A percentile compares a stretch with the other conserved stretches of the same genome.
These are phyloP conservation scores for Myioborus melanocephalus DNA, from an alignment of 2,797 vertebrate species.

Conservation along the genomic window DNA sequence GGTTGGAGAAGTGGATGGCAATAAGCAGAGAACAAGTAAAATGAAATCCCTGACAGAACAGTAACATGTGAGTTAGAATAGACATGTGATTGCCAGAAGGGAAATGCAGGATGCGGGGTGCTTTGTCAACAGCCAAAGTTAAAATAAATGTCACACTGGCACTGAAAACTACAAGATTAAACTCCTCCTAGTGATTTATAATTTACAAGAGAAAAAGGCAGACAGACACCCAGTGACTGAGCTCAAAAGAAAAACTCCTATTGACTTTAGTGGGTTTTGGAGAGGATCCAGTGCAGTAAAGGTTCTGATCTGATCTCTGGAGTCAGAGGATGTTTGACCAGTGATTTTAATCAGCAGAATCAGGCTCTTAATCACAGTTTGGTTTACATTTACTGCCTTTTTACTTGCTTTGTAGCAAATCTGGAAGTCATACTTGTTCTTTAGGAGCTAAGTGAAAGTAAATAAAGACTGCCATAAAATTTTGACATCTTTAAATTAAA, in stretches of 20 bases:
- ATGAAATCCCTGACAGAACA: slow-evolving; percentile 1
- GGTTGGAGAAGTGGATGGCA: slow-evolving; percentile 1
- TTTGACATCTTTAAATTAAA: slow-evolving; percentile 41
- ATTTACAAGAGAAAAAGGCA: slow-evolving; percentile 37
- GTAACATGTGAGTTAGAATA: background rate
- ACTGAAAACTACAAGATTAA: slow-evolving; percentile 38
- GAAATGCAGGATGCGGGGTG: slow-evolving; percentile 24
- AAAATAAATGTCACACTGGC: slow-evolving; percentile 55
- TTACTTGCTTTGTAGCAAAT: slow-evolving; percentile 14
- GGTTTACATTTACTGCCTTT: slow-evolving; percentile 43
- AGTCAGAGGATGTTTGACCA: slow-evolving; percentile 16
- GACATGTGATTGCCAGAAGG: slow-evolving; percentile 24
- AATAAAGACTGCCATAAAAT: slow-evolving; percentile 30
- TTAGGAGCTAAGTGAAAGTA: slow-evolving; percentile 16
- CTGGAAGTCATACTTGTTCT: slow-evolving; percentile 38
- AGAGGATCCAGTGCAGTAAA: slow-evolving; percentile 9
- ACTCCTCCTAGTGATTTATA: slow-evolving; percentile 42
- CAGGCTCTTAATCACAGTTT: slow-evolving; percentile 44
- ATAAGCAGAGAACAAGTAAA: slow-evolving; percentile 8
- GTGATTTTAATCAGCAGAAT: slow-evolving; percentile 56
- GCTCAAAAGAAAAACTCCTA: slow-evolving; percentile 25
- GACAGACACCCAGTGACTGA: slow-evolving; percentile 4
- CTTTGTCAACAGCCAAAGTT: slow-evolving; percentile 44
- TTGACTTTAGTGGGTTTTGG: slow-evolving; percentile 29
- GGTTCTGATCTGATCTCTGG: slow-evolving; percentile 35